Base-by-base conservation (phyloP, 2,113 vertebrate species). In the Siniperca knerii region DNA sequence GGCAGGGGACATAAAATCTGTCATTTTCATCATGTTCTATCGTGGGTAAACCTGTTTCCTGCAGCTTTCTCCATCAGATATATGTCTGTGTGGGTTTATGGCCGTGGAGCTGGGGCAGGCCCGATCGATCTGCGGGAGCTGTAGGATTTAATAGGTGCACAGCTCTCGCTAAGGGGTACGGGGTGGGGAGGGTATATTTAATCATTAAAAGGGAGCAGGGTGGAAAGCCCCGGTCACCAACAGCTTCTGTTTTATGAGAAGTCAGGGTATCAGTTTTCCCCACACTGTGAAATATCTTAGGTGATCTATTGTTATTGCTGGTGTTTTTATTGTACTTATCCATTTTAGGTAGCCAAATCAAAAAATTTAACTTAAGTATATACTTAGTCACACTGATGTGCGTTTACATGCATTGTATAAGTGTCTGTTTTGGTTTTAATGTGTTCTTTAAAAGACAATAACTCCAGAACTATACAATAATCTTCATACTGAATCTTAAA, bases 61-160 rank as follows among this genome's bases (percentile, higher is more conserved):
- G 80, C 75, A 89, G 91, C 88, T 93, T 90, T 90, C 85, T 87
- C 87, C 65, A 92, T 92, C 91, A 93, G 91, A 94, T 92, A 90
- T 90, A 92, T 91, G 90, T 91, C 89, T 74, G 82, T 83, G 82
- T 72, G 84, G 87, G 88, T 94, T 95, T 94, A 95, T 81, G 81
- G 91, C 87, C 60, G 23, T 84, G 67, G 85, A 92, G 90, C 85
- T 54, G 54, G 69, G 88, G 86, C 86, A 74, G 86, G 80, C 83
- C 88, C 55, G 66, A 95, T 96, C 92, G 91, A 96, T 95, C 92
- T 81, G 85, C 58, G 33, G 76, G 79, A 84, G 92, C 92, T 90
- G 85, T 84, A 90, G 83, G 68, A 92, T 94, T 95, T 96, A 95
- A 95, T 94, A 88, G 92, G 81, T 87, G 87, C 81, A 87, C 82